Conservation (phyloP, 2,888 invertebrate species). For the Ischnus inquisitorius region DNA sequence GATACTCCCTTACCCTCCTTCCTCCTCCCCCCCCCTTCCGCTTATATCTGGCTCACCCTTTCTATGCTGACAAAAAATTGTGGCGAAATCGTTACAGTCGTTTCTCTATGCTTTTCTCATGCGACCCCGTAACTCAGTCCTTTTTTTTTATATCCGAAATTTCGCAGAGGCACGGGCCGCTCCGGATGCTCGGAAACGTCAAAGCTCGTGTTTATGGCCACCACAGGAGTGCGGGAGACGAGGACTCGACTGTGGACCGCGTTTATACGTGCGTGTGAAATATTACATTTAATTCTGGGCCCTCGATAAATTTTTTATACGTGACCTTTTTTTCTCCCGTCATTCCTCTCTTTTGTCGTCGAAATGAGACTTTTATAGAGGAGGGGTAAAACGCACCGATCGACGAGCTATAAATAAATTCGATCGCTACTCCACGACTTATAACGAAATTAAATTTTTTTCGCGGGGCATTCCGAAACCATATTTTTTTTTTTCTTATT, state of each 20-base stretch:
- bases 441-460: slow-evolving; percentile 8
- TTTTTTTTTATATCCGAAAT: slow-evolving; percentile 1
- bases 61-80: no score
- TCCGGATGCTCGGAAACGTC: slow-evolving; percentile 15
- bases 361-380: not conserved
- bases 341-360: slow-evolving; percentile 1
- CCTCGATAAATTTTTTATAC: slow-evolving; percentile 21
- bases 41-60: not conserved
- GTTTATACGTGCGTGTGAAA: slow-evolving; percentile 20
- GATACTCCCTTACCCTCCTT: slow-evolving; percentile 24
- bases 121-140: not conserved
- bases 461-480: not conserved
- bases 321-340: slow-evolving; percentile 3
- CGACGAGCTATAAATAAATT: slow-evolving; percentile 10
- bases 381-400: not conserved
- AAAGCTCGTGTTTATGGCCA: slow-evolving; percentile 33
- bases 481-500: not conserved
- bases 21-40: not conserved
- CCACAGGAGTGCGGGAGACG: not conserved
- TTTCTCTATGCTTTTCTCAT: not conserved
- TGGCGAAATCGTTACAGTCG: slow-evolving; percentile 6
- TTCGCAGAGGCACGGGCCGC: not conserved
- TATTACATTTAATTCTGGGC: slow-evolving; percentile 23
- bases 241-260: not conserved
- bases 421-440: not conserved